Conservation (phyloP, 2,113 vertebrate species). For the Corydoras maculifer region DNA sequence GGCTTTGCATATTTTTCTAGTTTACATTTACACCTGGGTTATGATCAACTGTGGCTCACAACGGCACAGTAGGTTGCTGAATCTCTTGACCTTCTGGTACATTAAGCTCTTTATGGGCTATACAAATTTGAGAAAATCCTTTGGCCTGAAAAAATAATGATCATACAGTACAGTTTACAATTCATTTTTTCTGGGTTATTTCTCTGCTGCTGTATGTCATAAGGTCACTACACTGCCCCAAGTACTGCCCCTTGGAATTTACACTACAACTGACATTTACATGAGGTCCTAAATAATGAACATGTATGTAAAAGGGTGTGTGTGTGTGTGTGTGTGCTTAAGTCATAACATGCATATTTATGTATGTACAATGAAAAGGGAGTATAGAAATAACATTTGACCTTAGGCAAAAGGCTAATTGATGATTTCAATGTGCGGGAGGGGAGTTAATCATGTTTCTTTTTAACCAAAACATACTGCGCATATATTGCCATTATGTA, state of each 20-base stretch:
- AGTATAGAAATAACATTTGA: neutral
- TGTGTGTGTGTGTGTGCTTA: neutral
- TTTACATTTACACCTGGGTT: too few species aligned
- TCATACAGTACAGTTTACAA: too few species aligned
- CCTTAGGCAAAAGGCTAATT: conserved; percentile 13
- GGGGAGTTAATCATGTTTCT: too few species aligned
- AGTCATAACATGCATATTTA: conserved; percentile 17
- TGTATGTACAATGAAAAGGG: neutral
- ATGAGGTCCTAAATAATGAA: neutral
- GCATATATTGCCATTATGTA: too few species aligned
- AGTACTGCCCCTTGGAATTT: neutral
- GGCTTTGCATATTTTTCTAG: too few species aligned
- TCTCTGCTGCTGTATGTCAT: conserved; percentile 6
- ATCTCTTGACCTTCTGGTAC: too few species aligned
- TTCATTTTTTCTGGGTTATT: neutral
- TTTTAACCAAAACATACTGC: too few species aligned
- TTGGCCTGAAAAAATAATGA: too few species aligned
- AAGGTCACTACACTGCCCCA: conserved; percentile 1
- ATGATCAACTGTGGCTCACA: too few species aligned
- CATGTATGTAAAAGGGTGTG: conserved; percentile 5
- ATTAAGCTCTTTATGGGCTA: too few species aligned
- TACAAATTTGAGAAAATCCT: too few species aligned
- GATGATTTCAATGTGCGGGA: neutral
- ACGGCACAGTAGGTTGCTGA: too few species aligned
- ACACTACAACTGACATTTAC: conserved; percentile 13